Percentiles rank a stretch among this genome's conserved stretches.
Evolutionary conservation across 2,797 vertebrate species (phyloP).

Genomic region (Gallinago nigripennis): DNA sequence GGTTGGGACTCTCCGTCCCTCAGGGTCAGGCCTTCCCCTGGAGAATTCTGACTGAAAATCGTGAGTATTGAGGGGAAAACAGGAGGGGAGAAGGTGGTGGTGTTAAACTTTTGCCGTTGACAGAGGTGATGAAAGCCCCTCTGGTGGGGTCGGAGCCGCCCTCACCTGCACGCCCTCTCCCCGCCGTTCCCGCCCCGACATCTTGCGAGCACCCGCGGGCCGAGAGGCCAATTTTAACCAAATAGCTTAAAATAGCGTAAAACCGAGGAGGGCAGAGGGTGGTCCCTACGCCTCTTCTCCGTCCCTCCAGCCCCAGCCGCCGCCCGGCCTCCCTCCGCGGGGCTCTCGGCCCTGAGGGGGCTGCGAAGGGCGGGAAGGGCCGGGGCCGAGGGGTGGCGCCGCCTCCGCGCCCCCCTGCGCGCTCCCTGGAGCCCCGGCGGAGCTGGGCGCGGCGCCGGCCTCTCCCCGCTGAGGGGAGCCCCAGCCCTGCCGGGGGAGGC

Average conservation of each 20-base stretch:
- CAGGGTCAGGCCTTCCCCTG: not conserved
- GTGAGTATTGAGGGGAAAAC: fast-evolving
- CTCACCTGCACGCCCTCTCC: not conserved
- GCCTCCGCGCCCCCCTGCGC: not conserved
- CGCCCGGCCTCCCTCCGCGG: too few relatives aligned
- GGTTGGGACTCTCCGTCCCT: fast-evolving
- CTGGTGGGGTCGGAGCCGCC: not conserved
- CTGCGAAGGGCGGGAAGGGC: not conserved
- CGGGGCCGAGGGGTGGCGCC: not conserved
- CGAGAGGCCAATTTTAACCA: too few relatives aligned
- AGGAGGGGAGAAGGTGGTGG: fast-evolving
- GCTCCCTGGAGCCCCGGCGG: not conserved
- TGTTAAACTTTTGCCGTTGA: fast-evolving
- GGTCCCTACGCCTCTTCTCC: too few relatives aligned
- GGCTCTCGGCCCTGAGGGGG: too few relatives aligned
- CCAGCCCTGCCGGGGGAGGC: constrained; percentile 12
- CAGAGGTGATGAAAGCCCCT: fast-evolving
- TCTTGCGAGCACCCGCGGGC: not conserved
- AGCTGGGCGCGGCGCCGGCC: not conserved
- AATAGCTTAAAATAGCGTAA: fast-evolving
- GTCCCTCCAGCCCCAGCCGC: fast-evolving
- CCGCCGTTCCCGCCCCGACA: not conserved
- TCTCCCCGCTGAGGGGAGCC: constrained; percentile 56
- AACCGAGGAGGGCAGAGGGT: fast-evolving
- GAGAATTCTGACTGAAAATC: not conserved